A percentile compares a stretch with the other conserved stretches of the same genome.
phyloP scores from a whole-genome alignment of 2,797 vertebrate species.

The Acrossocheilus wenchowensis region DNA sequence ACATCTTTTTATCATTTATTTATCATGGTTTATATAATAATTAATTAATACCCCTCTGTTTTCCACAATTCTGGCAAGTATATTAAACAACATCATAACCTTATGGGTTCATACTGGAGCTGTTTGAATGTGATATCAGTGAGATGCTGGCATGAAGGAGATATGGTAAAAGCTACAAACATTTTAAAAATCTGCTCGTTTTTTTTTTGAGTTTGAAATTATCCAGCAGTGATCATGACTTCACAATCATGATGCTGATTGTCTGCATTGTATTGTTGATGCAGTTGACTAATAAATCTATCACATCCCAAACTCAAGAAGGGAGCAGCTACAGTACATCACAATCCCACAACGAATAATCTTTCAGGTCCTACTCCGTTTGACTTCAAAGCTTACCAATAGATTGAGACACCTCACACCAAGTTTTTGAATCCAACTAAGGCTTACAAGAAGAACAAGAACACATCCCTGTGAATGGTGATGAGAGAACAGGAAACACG shows the following conservation, averaged over 20 bases:
- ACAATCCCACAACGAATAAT: neutral
- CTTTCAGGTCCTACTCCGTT: neutral
- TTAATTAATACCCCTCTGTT: constrained; percentile 8
- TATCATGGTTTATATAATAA: neutral
- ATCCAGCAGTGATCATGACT: neutral
- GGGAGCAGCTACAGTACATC: neutral
- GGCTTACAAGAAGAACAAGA: neutral
- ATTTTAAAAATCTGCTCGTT: neutral
- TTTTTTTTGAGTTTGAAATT: constrained; percentile 4
- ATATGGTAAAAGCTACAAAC: neutral
- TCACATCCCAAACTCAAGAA: neutral
- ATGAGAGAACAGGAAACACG: constrained; percentile 15
- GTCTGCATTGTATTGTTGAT: neutral
- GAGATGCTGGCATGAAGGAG: neutral
- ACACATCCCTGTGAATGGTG: neutral
- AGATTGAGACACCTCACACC: neutral
- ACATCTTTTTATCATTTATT: neutral
- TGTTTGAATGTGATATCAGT: constrained; percentile 28
- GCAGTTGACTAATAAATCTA: neutral
- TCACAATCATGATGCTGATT: neutral
- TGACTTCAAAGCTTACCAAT: neutral
- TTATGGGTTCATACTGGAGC: constrained; percentile 7
- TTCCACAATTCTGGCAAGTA: neutral
- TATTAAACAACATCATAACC: constrained; percentile 15
- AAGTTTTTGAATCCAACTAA: neutral